Base-by-base conservation (phyloP, 2,113 vertebrate genomes). In the Tragulus kanchil region DNA sequence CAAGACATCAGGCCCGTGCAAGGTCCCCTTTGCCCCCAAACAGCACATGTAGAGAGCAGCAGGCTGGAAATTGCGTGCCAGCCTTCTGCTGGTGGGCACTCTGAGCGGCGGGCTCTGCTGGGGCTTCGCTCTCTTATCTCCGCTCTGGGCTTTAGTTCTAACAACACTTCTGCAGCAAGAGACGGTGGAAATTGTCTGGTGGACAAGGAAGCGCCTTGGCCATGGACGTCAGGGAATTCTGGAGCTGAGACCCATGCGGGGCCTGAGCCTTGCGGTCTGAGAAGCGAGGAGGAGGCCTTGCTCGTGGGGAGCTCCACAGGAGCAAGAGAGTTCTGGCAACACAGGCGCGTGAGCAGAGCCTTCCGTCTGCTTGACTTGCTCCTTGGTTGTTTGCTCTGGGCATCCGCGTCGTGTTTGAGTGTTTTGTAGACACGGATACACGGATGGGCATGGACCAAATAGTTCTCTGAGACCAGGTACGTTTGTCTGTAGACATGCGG, bases 391-490 rank as follows among this genome's bases (percentile, higher is more conserved):
- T 75, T 59, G 48, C 50, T 25, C 54, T 50, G 17, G 19, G 61
- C 28, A 19, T 79, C 36, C 65, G 67, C 23, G 61, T 92, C 83
- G 14, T 13, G 15, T 21, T 23, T 73, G n/a, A 79, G 52, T 85
- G 15, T 65, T 79, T 85, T 75, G 16, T 52, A 52, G 25, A 52
- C 6, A 3, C 26, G 85, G 81, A 36, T 28, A 71, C 12, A 8
- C 5, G 26, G 11, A 3, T 73, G 81, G 62, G 13, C 11, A 50
- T 6, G 23, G 15, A 50, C 73, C 48, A 10, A 1, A 2, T 15
- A 21, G n/a, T 48, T 94, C 87, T 89, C 71, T 89, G 83, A 71
- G 59, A 48, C 52, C 75, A 62, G 23, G 36, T 59, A 28, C 26
- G 25, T n/a, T 50, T 45, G 31, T 81, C 77, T 73, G 15, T n/a